Evolutionary conservation across 2,888 invertebrate genomes (phyloP), one percentile per base, ranked within the genome.

Genomic region (Cotesia congregata): DNA sequence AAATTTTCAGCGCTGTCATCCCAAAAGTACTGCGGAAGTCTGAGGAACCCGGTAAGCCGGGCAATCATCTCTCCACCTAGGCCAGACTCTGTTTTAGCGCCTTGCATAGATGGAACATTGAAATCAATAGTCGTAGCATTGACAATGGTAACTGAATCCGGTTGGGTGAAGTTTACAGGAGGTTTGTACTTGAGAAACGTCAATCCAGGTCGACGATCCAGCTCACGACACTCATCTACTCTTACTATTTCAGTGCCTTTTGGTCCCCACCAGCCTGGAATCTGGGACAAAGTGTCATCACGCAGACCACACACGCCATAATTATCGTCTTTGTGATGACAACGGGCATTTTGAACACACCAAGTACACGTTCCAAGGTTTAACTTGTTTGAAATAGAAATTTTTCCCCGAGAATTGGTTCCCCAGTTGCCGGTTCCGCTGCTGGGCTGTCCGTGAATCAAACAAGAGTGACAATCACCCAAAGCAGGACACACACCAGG

Each of bases 321-420:
- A 87, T 94, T 95, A 88, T 95, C 95, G 85, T 96, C 95, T 85
- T 94, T 94, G 83, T 95, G 95, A 88, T 97, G 97, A 86, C 98
- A 98, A 64, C 95, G 92, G 0, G 96, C 96, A 86, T 96, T 96
- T 87, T 97, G 97, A 1, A 98, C 97, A 88, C 97, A 98, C 97
- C 98, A 98, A 64, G 94, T 94, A 86, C 96, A 97, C 82, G 95
- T 95, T 73, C 94, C 94, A 2, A 96, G 90, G 30, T 95, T 94
- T 74, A 96, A 89, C 85, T 95, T 95, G 82, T 94, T 93, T 72
- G 95, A 95, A 68, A 95, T 94, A 0, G 94, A 93, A 77, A 90
- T 90, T 71, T 85, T 88, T 6, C 89, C 88, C 1, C 86, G 85
- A 1, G 85, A 82, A 78, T 85, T 89, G 1, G 87, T 89, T 12